Evolutionary conservation across 2,113 vertebrate species (phyloP).

Genomic region (Archocentrus centrarchus): DNA sequence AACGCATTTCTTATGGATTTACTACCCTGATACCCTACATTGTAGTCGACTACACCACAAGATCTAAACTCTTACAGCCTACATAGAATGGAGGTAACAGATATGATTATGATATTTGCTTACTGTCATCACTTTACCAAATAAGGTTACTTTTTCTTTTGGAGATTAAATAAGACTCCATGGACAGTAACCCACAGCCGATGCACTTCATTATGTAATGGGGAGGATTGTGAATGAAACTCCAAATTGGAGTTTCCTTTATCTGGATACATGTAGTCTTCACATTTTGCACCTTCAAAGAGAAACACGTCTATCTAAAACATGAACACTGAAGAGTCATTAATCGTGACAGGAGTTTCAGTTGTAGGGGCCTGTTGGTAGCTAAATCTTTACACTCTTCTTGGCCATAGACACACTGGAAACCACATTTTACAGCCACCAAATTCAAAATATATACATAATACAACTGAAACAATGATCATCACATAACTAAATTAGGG

Average conservation of each 20-base stretch:
- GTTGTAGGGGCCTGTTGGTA: background rate
- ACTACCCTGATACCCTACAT: background rate
- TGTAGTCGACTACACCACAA: background rate
- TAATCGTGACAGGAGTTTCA: too few species aligned
- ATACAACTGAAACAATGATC: background rate
- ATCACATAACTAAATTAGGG: background rate
- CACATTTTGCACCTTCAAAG: background rate
- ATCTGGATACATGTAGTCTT: background rate
- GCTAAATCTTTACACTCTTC: background rate
- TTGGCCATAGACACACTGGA: background rate
- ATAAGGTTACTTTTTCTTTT: background rate
- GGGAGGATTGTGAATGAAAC: background rate
- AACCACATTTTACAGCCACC: background rate
- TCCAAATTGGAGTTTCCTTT: background rate
- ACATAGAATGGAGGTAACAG: background rate
- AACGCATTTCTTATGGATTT: background rate
- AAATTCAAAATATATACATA: slow-evolving; percentile 7
- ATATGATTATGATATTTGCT: background rate
- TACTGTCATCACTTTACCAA: background rate
- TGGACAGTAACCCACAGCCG: background rate
- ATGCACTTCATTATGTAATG: background rate
- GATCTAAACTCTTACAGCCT: background rate
- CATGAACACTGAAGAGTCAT: too few species aligned
- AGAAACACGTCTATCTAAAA: background rate
- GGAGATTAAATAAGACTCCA: background rate